Base-by-base conservation (phyloP, 2,888 invertebrate species). In the Hipparchia semele region DNA sequence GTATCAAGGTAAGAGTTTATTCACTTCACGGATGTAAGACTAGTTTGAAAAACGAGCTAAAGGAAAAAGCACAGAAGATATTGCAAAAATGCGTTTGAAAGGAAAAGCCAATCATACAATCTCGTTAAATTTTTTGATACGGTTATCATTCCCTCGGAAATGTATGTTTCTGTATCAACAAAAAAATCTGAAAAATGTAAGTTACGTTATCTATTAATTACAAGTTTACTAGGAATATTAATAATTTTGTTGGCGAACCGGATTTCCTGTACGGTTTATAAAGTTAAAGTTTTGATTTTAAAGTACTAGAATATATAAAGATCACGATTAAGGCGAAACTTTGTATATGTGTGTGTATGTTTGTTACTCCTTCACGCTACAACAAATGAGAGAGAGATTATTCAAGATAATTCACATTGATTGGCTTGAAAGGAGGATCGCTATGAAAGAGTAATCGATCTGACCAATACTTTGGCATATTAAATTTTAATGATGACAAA, bases 31-130 rank as follows among this genome's bases (percentile, higher is more conserved):
- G 64, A 64, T 64, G 23, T 49, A 49, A 68, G 49, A 45, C 12
- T 49, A 10, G 68, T 8, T 49, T 49, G 23, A 46, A 49, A 62
- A 49, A 62, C 49, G 49, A 64, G 10, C 23, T 62, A 45, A 64
- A 4, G 46, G 66, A 66, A 72, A 74, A 72, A 72, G 69, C 69
- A 56, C 61, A 62, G 56, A 46, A 69, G 51, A 49, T 66, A 72
- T 74, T 72, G 74, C 74, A 74, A 66, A 61, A 56, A 60, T 74
- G 56, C 53, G 61, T 65, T 66, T 54, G 33, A 70, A 70, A 49
- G 70, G 61, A 68, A 61, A 72, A 72, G 6, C 54, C 46, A 72
- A 49, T 46, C 54, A 49, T 53, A 62, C n/a, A 71, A 60, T 67
- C 53, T 13, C n/a, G 45, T 61, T 53, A 61, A 39, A 67, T 72